A percentile compares a stretch with the other conserved stretches of the same genome.
phyloP scores from a whole-genome alignment of 2,797 vertebrate genomes.

The Sarcophilus harrisii region DNA sequence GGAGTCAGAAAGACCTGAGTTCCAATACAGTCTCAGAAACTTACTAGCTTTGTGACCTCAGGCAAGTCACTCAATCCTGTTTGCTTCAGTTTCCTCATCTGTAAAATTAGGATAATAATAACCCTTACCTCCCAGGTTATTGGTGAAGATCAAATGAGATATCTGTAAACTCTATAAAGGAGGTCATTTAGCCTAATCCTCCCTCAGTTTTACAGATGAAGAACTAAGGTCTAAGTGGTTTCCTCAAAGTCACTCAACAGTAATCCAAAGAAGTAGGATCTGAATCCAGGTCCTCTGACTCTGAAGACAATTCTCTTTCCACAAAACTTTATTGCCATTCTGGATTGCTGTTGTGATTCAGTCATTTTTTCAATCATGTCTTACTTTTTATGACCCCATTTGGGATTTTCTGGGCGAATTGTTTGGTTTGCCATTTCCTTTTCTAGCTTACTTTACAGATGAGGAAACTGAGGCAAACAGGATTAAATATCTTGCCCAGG shows the following conservation, averaged over 20 bases:
- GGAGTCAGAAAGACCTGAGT: not conserved
- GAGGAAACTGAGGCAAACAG: not conserved
- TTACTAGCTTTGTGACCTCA: not conserved
- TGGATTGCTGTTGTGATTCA: not conserved
- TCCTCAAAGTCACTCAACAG: not conserved
- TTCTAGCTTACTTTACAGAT: not conserved
- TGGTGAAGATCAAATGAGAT: not conserved
- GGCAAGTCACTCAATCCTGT: not conserved
- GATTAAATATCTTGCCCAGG: not conserved
- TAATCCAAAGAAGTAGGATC: not conserved
- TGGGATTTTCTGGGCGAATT: not conserved
- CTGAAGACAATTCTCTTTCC: not conserved
- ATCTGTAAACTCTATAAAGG: not conserved
- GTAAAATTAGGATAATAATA: not conserved
- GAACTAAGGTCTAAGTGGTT: not conserved
- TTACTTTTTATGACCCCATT: not conserved
- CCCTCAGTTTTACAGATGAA: not conserved
- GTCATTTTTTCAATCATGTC: not conserved
- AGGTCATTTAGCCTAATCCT: not conserved
- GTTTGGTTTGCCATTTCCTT: not conserved
- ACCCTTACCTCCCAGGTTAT: not conserved
- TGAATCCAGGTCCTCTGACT: not conserved
- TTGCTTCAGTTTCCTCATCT: not conserved
- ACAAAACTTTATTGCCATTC: not conserved
- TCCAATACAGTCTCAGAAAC: not conserved